Evolutionary conservation across 2,113 vertebrate genomes (phyloP).

Genomic region (Piaya cayana): DNA sequence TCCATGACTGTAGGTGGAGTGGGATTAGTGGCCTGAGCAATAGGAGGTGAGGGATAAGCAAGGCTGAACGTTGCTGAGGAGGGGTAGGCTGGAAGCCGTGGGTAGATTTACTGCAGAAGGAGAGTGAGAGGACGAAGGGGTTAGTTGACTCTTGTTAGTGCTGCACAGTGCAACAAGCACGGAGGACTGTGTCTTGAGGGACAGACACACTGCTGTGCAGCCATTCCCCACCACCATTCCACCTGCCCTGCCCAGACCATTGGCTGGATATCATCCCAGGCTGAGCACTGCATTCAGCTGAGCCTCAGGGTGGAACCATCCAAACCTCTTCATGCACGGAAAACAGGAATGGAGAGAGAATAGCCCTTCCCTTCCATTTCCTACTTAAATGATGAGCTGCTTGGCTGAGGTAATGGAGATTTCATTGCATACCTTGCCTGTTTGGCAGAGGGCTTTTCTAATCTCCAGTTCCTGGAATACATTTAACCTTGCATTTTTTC

Average conservation of each 20-base stretch:
- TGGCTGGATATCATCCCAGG: background rate
- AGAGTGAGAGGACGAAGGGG: background rate
- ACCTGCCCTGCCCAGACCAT: rapidly evolving
- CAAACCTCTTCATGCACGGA: background rate
- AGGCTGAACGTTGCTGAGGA: background rate
- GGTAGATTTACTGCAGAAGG: rapidly evolving
- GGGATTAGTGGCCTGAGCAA: background rate
- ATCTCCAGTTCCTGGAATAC: background rate
- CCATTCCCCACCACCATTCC: background rate
- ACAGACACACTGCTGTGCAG: background rate
- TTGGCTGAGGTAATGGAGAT: background rate
- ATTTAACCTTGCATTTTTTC: background rate
- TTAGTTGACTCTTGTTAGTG: background rate
- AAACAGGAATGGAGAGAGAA: background rate
- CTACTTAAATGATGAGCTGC: background rate
- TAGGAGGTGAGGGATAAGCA: background rate
- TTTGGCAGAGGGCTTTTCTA: background rate
- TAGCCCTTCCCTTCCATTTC: background rate
- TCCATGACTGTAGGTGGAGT: background rate
- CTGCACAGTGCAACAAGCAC: rapidly evolving
- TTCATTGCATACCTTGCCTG: background rate
- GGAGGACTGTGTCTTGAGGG: background rate
- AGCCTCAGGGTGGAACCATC: background rate
- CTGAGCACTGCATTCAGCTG: background rate
- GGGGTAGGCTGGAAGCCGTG: background rate